Evolutionary conservation across 2,797 vertebrate genomes (phyloP), one percentile per base, ranked within the genome.

Genomic region (Rallus crepitans): DNA sequence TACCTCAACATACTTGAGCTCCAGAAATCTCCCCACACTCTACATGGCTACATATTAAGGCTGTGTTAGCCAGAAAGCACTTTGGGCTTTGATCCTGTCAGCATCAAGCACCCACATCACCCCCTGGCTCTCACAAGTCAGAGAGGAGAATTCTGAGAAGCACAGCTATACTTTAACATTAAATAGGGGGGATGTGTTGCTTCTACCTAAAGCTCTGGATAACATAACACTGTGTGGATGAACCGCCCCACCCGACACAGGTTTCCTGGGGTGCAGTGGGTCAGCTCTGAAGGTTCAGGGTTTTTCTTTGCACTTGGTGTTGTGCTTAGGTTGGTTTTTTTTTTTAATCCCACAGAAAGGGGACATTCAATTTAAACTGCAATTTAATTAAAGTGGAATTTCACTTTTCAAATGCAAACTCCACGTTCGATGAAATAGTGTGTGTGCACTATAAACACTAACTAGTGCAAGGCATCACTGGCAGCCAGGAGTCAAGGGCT

Each of bases 201-300:
- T 84, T 40, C 66, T 69, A 6, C 64, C 42, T 42, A 8, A 89
- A 66, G 28, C 9, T 4, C 5, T 66, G 27, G 37, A 11, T 40
- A 79, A 35, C 0, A 0, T 31, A 39, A 73, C 1, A 1, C 68
- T 31, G 7, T 7, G 10, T 1, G 28, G 27, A 53, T 3, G 6
- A 20, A 63, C 4, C 1, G 4, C 59, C 7, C 4, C 1, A 65
- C 28, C 21, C 9, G n/a, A 31, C 33, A 21, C 45, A 40, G 15
- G 6, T 25, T 53, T n/a, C 60, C 66, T 59, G 0, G 5, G 15
- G 25, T 6, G 11, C 72, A 31, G 5, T 3, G 25, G 10, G n/a
- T 9, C 25, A 12, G 24, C 53, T 19, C 65, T 31, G 19, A 42
- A 25, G 11, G 23, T 33, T 35, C 55, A 7, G 21, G 45, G 33